Evolutionary conservation across 2,113 vertebrate species (phyloP).

Genomic region (Formicarius rufipectus): DNA sequence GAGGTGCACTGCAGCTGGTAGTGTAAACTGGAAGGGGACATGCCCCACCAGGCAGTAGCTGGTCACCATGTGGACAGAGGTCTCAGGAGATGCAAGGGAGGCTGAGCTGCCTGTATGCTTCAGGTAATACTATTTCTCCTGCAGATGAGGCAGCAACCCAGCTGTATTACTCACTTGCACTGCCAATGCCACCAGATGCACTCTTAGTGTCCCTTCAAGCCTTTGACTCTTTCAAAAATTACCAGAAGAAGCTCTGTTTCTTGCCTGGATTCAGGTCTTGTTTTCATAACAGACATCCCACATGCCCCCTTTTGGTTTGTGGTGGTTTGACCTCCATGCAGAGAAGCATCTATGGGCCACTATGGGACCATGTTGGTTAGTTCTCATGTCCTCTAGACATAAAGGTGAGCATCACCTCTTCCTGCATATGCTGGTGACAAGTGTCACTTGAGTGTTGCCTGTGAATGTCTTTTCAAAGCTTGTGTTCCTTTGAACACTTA

Average conservation of each 20-base stretch:
- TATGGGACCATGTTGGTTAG: background rate
- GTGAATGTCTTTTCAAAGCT: background rate
- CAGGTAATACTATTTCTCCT: background rate
- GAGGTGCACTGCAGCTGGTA: background rate
- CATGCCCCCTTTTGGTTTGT: background rate
- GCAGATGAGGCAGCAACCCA: background rate
- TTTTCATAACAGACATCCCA: background rate
- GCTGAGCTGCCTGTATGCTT: background rate
- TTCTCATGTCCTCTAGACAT: background rate
- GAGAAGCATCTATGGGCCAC: background rate
- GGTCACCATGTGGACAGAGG: background rate
- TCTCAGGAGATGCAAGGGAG: background rate
- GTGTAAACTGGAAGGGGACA: rapidly evolving
- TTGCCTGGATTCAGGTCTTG: background rate
- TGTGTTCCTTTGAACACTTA: background rate
- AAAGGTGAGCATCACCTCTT: background rate
- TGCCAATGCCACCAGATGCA: background rate
- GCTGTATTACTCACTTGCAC: background rate
- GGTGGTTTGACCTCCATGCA: background rate
- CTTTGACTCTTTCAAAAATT: background rate
- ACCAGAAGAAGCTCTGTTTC: background rate
- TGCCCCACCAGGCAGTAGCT: background rate
- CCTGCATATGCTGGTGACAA: background rate
- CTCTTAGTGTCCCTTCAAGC: background rate
- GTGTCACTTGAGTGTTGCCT: background rate